Evolutionary conservation across 1,140 invertebrate species (phyloP).

Genomic region (Drosophila lowei): DNA sequence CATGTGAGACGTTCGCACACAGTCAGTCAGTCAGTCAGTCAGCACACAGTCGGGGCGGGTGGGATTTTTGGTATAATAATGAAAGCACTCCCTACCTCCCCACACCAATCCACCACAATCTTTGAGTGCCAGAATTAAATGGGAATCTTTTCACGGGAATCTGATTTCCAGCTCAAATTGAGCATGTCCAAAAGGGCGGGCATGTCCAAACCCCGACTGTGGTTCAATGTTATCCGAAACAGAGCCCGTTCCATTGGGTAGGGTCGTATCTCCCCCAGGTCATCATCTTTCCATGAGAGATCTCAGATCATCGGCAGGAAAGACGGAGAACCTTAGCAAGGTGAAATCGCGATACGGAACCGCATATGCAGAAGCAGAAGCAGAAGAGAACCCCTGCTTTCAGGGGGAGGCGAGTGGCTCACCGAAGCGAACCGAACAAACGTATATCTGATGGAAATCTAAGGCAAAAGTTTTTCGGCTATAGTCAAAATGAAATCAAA

Average conservation of each 20-base stretch:
- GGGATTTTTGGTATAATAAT: background rate
- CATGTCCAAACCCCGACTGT: background rate
- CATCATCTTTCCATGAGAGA: conserved; percentile 7
- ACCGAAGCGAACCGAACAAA: conserved; percentile 57
- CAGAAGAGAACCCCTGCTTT: conserved; percentile 17
- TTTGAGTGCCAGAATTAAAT: conserved; percentile 30
- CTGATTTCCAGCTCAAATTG: conserved; percentile 61
- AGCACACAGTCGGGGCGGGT: too few species aligned
- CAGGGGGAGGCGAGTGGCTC: background rate
- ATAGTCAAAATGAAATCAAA: conserved; percentile 45
- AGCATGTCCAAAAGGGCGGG: conserved; percentile 40
- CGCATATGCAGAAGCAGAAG: conserved; percentile 22
- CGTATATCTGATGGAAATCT: conserved; percentile 60
- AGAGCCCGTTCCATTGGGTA: background rate
- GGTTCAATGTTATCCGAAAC: conserved; percentile 34
- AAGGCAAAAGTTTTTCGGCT: conserved; percentile 26
- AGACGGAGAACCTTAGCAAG: conserved; percentile 50
- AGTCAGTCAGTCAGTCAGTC: background rate
- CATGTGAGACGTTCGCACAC: conserved; percentile 45
- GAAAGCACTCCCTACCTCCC: background rate
- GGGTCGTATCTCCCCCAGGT: conserved; percentile 28
- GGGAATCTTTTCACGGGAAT: conserved; percentile 57
- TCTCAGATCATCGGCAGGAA: conserved; percentile 15
- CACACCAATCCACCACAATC: conserved; percentile 16
- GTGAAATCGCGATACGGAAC: conserved; percentile 48